phyloP scores from a whole-genome alignment of 2,113 vertebrate species.

The Chascanopsetta lugubris region DNA sequence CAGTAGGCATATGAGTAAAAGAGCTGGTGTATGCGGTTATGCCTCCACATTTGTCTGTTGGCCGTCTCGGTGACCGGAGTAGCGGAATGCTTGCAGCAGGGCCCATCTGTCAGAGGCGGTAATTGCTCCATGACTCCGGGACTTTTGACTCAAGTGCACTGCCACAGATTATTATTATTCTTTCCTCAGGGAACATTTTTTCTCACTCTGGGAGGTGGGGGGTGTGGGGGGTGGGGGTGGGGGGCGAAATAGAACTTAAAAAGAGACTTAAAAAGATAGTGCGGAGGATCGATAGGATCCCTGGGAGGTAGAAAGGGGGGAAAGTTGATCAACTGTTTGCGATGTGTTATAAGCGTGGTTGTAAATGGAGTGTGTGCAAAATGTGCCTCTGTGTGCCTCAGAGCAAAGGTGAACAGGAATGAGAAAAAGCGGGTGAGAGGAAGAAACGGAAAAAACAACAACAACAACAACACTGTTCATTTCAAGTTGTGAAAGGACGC shows the following conservation, averaged over 20 bases:
- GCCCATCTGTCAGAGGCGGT: constrained; percentile 80
- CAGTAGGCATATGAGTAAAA: constrained; percentile 56
- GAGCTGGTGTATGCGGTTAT: constrained; percentile 54
- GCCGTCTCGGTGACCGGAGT: constrained; percentile 73
- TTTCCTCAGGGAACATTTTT: constrained; percentile 72
- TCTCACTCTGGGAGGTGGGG: constrained; percentile 56
- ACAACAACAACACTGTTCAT: background rate
- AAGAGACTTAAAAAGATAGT: constrained; percentile 65
- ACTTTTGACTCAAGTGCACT: constrained; percentile 81
- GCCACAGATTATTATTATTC: constrained; percentile 81
- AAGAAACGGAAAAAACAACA: no score
- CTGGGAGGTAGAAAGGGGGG: constrained; percentile 52
- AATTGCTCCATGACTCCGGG: constrained; percentile 81
- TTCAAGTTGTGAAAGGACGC: background rate
- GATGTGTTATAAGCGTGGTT: constrained; percentile 42
- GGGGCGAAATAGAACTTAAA: no score
- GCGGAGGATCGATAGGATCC: constrained; percentile 59
- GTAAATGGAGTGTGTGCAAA: constrained; percentile 45
- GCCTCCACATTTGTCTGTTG: constrained; percentile 66
- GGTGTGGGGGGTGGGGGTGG: no score
- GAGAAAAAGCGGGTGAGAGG: constrained; percentile 1
- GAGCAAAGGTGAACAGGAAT: constrained; percentile 31
- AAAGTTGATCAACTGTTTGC: constrained; percentile 57
- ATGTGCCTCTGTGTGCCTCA: constrained; percentile 41
- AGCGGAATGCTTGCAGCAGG: constrained; percentile 65